phyloP scores from a whole-genome alignment of 1,140 invertebrate species.

The Theocolax elegans region DNA sequence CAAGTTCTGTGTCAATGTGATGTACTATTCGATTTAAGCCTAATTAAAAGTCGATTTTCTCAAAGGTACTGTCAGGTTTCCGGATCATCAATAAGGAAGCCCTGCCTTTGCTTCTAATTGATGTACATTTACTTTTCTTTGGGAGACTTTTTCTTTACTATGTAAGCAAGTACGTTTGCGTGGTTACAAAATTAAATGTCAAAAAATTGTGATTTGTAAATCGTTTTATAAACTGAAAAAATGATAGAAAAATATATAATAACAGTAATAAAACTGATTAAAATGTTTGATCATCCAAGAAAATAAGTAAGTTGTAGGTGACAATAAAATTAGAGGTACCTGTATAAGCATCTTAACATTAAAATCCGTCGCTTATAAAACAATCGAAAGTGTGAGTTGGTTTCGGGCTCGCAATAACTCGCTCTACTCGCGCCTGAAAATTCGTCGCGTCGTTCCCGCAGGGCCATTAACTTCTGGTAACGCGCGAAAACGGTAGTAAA shows the following conservation, averaged over 20 bases:
- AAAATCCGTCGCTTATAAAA: conserved; percentile 18
- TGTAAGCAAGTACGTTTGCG: no score
- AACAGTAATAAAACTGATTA: no score
- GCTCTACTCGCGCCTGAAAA: conserved; percentile 38
- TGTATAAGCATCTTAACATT: no score
- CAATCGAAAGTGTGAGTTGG: conserved; percentile 29
- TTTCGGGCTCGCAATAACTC: conserved; percentile 33
- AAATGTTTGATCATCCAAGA: no score
- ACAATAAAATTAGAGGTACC: no score
- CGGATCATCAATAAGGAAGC: not conserved
- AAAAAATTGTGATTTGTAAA: no score
- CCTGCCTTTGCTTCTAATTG: conserved; percentile 1
- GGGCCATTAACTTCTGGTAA: conserved; percentile 61
- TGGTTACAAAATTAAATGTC: no score
- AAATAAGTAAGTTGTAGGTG: no score
- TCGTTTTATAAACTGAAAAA: no score
- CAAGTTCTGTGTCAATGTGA: conserved; percentile 19
- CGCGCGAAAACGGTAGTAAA: conserved; percentile 66
- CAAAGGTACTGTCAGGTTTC: not conserved
- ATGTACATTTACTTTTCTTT: not conserved
- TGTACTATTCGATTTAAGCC: conserved; percentile 29
- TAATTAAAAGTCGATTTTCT: conserved; percentile 40
- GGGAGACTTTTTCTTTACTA: not conserved
- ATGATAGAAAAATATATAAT: not conserved
- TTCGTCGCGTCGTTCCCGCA: conserved; percentile 43